phyloP scores from a whole-genome alignment of 2,888 invertebrate species.

The Callinectes sapidus region DNA sequence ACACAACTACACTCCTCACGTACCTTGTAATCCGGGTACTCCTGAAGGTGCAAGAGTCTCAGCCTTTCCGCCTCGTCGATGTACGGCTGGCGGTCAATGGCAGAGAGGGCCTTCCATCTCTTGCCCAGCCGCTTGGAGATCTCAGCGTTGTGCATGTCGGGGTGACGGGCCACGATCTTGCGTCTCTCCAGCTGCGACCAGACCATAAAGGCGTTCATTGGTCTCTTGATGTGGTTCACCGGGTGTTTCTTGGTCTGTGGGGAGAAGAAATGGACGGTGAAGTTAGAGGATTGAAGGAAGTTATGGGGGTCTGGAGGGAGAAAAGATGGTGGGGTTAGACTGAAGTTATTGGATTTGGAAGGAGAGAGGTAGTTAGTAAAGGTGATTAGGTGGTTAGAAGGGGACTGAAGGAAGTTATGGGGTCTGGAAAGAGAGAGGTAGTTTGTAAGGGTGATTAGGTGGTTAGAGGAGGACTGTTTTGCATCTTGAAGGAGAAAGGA shows the following conservation, averaged over 20 bases:
- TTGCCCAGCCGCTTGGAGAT: slow-evolving; percentile 71
- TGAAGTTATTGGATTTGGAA: too few species aligned
- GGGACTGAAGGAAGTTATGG: too few species aligned
- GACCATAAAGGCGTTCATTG: slow-evolving; percentile 99
- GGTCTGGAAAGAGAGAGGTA: too few species aligned
- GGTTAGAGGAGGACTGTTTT: too few species aligned
- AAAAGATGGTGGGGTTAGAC: too few species aligned
- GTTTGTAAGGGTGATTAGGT: too few species aligned
- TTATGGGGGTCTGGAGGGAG: too few species aligned
- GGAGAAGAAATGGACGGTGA: not conserved
- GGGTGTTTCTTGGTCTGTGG: slow-evolving; percentile 95
- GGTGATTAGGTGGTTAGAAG: too few species aligned
- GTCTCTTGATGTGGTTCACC: slow-evolving; percentile 97
- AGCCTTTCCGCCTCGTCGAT: slow-evolving; percentile 67
- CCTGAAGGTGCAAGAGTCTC: slow-evolving; percentile 63
- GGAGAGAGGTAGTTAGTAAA: too few species aligned
- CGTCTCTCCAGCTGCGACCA: slow-evolving; percentile 98
- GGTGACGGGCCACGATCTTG: slow-evolving; percentile 85
- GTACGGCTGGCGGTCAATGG: slow-evolving; percentile 59
- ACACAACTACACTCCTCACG: too few species aligned
- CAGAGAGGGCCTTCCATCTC: slow-evolving; percentile 68
- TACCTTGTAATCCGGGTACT: slow-evolving; percentile 73
- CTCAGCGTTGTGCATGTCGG: slow-evolving; percentile 64
- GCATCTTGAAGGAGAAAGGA: too few species aligned
- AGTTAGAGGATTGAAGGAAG: too few species aligned